Evolutionary conservation across 1,140 invertebrate species (phyloP).

Genomic region (Drosophila obscura): DNA sequence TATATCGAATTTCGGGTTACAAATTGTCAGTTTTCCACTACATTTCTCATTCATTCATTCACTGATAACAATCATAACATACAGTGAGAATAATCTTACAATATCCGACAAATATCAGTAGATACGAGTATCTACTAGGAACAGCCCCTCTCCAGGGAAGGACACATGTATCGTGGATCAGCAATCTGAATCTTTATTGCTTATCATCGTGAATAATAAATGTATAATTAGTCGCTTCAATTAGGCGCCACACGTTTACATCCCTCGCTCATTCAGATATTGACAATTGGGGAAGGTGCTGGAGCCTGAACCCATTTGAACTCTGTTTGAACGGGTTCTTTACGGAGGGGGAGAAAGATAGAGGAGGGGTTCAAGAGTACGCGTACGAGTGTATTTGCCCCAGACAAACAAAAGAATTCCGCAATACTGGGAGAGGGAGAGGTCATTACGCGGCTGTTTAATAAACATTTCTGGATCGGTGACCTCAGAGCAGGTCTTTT

Average conservation of each 20-base stretch:
- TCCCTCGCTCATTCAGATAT: constrained; percentile 5
- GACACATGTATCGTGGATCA: neutral
- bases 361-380: neutral
- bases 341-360: neutral
- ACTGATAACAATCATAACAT: too few relatives aligned
- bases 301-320: constrained; percentile 30
- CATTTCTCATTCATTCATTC: constrained; percentile 1
- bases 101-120: too few relatives aligned
- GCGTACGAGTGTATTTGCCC: constrained; percentile 4
- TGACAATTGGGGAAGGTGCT: constrained; percentile 11
- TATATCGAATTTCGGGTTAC: too few relatives aligned
- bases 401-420: constrained; percentile 39
- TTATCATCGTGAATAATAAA: neutral
- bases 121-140: too few relatives aligned
- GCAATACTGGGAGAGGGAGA: constrained; percentile 35
- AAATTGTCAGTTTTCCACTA: neutral
- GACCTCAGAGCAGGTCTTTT: constrained; percentile 4
- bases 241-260: neutral
- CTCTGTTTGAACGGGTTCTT: constrained; percentile 15
- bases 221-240: constrained; percentile 29
- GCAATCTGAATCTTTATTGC: neutral
- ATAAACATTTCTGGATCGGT: constrained; percentile 40
- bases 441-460: constrained; percentile 48
- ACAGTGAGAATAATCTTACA: too few relatives aligned
- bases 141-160: too few relatives aligned